Evolutionary conservation across 2,797 vertebrate genomes (phyloP), one percentile per base, ranked within the genome.

Genomic region (Varecia variegata): DNA sequence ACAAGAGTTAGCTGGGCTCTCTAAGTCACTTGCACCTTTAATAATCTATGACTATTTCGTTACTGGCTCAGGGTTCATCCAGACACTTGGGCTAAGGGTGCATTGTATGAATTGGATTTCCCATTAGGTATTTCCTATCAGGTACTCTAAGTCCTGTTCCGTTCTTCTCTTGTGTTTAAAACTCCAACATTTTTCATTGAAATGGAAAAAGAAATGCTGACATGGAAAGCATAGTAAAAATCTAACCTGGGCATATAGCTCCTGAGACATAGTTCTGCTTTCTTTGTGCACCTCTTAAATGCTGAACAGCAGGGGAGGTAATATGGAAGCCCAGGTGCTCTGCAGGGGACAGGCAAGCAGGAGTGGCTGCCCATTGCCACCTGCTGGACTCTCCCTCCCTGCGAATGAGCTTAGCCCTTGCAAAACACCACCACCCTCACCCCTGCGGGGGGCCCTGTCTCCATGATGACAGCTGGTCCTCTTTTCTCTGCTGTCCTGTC

Each of bases 131-230:
- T 82, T 62, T 93, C 11, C 74, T 80, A 45, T 40, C 38, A 76
- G 62, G 23, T 3, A 68, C 38, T 43, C 47, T 17, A 89, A 62
- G 38, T 95, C 25, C 9, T 38, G n/a, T 23, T 47, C 38, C 25
- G 32, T 89, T 95, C 56, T 83, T 67, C 30, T 65, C 30, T 94
- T 74, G n/a, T 94, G 85, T 40, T 95, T 94, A 92, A 87, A 86
- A 58, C 7, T 47, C n/a, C 58, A 71, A 38, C 43, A 43, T 54
- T 60, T 87, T 82, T 71, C 62, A 70, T 6, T 67, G 65, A 93
- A 71, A 96, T 70, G 52, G 58, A 81, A 87, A 93, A 82, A 84
- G 52, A 32, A 67, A 47, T 11, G 54, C 7, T 70, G 25, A 67
- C 18, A 27, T 30, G 20, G 82, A 88, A 40, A 92, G 83, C 20